Base-by-base conservation (phyloP, 1,140 invertebrate species). In the Agrilus planipennis region DNA sequence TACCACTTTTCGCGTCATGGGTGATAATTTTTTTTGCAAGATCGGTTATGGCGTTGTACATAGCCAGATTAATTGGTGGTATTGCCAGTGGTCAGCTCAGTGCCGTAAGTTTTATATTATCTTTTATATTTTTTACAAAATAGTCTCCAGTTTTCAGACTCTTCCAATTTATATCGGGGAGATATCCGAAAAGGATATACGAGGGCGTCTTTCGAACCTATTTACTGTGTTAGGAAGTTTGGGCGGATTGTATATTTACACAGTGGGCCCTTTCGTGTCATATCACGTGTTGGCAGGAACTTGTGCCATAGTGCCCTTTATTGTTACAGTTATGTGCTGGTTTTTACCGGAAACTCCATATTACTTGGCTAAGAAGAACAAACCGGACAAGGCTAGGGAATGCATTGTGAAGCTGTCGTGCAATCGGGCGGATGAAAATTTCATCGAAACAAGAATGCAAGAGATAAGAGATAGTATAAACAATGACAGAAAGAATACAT, bases 261-360 rank as follows among this genome's bases (percentile, higher is more conserved):
- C 65, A 20, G 52, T 69, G 3, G 75, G 75, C 0, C 64, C 64
- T 0, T 69, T 62, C 37, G 57, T 67, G 0, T 50, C 52, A 0
- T 69, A 66, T 43, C 21, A 57, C 0, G 46, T 39, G 3, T 23
- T 65, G 5, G 62, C 71, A 1, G 59, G 62, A 28, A 49, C 51
- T 17, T 65, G 56, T 16, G 38, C 56, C 0, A 7, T 39, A 9
- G 30, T 72, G n/a, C 72, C 73, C 4, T 62, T 72, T 31, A 49
- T 58, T 12, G 75, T 73, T 50, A 57, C 70, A 9, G 43, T 72
- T 27, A 55, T 55, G 5, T 75, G 75, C 43, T 62, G 70, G 18
- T 75, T 73, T 47, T 55, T 72, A 23, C 71, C 71, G 18, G 73
- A 75, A 60, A 74, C 71, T 41, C 73, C 73, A n/a, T 71, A 74